phyloP scores from a whole-genome alignment of 2,797 vertebrate species.

The Clarias platycephalus region DNA sequence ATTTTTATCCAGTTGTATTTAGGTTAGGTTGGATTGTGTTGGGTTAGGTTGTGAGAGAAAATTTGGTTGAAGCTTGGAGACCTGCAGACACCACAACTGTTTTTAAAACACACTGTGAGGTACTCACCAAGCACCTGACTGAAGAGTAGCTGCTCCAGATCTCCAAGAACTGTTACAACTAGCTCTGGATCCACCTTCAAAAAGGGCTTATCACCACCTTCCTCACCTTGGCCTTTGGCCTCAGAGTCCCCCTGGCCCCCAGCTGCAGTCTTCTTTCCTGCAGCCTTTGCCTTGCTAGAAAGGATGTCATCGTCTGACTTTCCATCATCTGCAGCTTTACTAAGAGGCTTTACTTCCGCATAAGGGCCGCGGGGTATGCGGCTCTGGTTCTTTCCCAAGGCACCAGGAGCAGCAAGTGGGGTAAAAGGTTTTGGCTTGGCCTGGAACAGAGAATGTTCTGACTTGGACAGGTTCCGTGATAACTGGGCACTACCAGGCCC shows the following conservation, averaged over 20 bases:
- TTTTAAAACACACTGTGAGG: constrained; percentile 3
- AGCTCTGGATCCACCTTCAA: constrained; percentile 98
- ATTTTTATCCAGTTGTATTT: constrained; percentile 44
- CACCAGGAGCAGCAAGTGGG: constrained; percentile 79
- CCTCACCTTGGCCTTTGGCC: constrained; percentile 78
- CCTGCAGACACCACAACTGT: constrained; percentile 17
- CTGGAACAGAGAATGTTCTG: constrained; percentile 93
- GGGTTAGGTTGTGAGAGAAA: constrained; percentile 42
- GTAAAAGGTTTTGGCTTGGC: constrained; percentile 83
- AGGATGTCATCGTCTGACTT: constrained; percentile 93
- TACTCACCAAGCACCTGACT: constrained; percentile 98
- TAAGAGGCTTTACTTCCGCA: constrained; percentile 95
- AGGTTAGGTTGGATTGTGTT: constrained; percentile 6
- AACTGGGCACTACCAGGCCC: constrained; percentile 71
- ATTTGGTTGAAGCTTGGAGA: background rate
- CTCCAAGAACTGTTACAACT: constrained; percentile 95
- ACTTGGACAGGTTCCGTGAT: constrained; percentile 90
- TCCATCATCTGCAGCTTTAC: constrained; percentile 86
- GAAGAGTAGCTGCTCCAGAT: constrained; percentile 98
- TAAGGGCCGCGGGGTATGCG: constrained; percentile 94
- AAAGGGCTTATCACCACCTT: constrained; percentile 87
- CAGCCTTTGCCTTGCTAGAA: constrained; percentile 83
- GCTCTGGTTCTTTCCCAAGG: constrained; percentile 82
- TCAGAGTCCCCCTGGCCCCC: constrained; percentile 70
- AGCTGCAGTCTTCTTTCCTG: constrained; percentile 69